Percentiles rank a stretch among this genome's conserved stretches.
Evolutionary conservation across 1,140 invertebrate species (phyloP).

Genomic region (Carcinoscorpius rotundicauda): DNA sequence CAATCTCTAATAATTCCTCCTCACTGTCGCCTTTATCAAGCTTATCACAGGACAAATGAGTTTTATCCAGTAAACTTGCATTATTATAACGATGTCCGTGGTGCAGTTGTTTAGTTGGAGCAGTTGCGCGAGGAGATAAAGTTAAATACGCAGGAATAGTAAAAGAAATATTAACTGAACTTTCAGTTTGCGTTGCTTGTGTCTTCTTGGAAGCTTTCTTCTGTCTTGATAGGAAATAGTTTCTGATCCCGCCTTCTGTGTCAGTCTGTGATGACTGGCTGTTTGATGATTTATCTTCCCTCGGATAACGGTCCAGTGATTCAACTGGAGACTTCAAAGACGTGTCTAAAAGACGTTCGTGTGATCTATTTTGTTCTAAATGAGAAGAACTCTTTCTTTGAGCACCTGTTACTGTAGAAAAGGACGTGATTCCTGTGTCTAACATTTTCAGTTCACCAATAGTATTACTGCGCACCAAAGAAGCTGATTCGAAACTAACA

Average conservation of each 20-base stretch:
- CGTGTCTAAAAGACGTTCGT: conserved; percentile 54
- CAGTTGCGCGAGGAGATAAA: conserved; percentile 53
- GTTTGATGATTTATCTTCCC: neutral
- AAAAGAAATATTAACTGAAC: conserved; percentile 24
- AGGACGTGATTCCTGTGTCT: neutral
- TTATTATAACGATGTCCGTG: neutral
- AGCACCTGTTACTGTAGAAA: neutral
- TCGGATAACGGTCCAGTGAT: conserved; percentile 3
- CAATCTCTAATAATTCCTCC: conserved; percentile 4
- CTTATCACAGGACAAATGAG: neutral
- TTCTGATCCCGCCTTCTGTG: neutral
- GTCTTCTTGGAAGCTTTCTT: conserved; percentile 56
- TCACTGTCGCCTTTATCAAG: conserved; percentile 1
- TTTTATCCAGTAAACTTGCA: neutral
- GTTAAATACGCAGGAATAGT: conserved; percentile 55
- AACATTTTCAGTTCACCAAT: conserved; percentile 10
- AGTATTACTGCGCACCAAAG: conserved; percentile 24
- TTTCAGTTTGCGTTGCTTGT: conserved; percentile 82
- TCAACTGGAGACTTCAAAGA: conserved; percentile 36
- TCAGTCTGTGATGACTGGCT: neutral
- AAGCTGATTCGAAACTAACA: conserved; percentile 62
- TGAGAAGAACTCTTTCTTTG: conserved; percentile 15
- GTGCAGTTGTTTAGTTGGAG: neutral
- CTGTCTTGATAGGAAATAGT: neutral
- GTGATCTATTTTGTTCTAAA: conserved; percentile 41